A percentile compares a stretch with the other conserved stretches of the same genome.
phyloP scores from a whole-genome alignment of 1,140 invertebrate species.

The Orchestia grillus region DNA sequence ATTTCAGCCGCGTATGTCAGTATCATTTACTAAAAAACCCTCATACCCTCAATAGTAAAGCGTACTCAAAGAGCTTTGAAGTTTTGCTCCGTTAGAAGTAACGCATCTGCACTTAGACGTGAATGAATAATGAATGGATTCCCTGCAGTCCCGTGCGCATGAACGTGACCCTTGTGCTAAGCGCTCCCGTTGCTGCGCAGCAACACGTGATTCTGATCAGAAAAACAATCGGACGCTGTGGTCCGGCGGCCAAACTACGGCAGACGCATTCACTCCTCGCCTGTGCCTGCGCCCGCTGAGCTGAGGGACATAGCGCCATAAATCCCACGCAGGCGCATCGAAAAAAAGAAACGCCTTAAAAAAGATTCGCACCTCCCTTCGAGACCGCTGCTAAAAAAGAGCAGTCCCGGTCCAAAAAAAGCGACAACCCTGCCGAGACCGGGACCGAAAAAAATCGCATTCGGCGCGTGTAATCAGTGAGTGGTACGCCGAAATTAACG shows the following conservation, averaged over 20 bases:
- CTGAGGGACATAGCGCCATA: neutral
- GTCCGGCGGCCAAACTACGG: neutral
- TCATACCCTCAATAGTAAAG: neutral
- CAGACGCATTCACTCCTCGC: neutral
- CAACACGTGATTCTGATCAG: neutral
- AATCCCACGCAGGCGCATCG: neutral
- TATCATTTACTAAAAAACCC: neutral
- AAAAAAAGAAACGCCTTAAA: neutral
- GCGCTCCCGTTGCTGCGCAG: neutral
- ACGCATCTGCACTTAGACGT: neutral
- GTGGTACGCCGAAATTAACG: neutral
- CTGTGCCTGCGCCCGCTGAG: neutral
- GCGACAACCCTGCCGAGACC: conserved; percentile 12
- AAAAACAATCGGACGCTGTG: neutral
- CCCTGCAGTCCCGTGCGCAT: neutral
- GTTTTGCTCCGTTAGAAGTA: neutral
- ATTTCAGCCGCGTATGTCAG: neutral
- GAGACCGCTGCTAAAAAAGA: neutral
- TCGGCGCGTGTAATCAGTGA: neutral
- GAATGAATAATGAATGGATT: neutral
- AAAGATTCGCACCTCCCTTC: neutral
- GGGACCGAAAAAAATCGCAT: conserved; percentile 31
- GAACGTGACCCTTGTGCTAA: neutral
- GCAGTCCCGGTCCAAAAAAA: neutral
- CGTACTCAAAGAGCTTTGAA: neutral